Evolutionary conservation across 2,888 invertebrate genomes (phyloP).

Genomic region (Rhimphoctona megacephalus): DNA sequence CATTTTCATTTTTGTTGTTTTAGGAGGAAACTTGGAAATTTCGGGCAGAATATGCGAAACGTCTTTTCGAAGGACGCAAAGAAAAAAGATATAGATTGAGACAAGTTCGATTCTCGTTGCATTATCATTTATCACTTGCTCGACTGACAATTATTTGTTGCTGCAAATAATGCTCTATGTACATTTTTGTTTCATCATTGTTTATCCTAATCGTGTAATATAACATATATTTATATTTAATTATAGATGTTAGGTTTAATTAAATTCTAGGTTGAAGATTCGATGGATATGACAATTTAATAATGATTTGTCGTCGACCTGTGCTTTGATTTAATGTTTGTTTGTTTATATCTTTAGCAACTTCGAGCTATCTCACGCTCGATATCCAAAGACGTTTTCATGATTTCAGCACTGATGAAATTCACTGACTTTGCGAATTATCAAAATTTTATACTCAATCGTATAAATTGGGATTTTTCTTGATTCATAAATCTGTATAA

Average conservation of each 20-base stretch:
- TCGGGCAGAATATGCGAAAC: neutral
- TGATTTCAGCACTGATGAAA: conserved; percentile 45
- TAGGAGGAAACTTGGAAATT: neutral
- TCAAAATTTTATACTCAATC: neutral
- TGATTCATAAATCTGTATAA: conserved; percentile 6
- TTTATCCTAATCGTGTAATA: conserved; percentile 30
- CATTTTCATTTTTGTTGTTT: neutral
- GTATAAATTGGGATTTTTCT: conserved; percentile 35
- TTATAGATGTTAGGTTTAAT: conserved; percentile 34
- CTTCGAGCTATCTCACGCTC: neutral
- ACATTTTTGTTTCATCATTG: conserved; percentile 38
- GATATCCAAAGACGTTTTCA: conserved; percentile 23
- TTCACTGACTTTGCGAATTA: neutral
- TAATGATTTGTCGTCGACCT: conserved; percentile 10
- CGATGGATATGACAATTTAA: conserved; percentile 23
- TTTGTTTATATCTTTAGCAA: neutral
- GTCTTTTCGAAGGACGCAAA: neutral
- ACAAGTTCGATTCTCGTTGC: neutral
- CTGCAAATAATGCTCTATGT: conserved; percentile 54
- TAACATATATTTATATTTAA: conserved; percentile 47
- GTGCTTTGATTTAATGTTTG: conserved; percentile 15
- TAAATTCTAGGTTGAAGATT: conserved; percentile 30
- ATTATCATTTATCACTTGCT: conserved; percentile 48
- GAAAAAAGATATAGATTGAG: neutral
- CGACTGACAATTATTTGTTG: conserved; percentile 1